These are phyloP conservation scores for Palaemon carinicauda DNA, from an alignment of 1,140 invertebrate species.

Conservation along the genomic window DNA sequence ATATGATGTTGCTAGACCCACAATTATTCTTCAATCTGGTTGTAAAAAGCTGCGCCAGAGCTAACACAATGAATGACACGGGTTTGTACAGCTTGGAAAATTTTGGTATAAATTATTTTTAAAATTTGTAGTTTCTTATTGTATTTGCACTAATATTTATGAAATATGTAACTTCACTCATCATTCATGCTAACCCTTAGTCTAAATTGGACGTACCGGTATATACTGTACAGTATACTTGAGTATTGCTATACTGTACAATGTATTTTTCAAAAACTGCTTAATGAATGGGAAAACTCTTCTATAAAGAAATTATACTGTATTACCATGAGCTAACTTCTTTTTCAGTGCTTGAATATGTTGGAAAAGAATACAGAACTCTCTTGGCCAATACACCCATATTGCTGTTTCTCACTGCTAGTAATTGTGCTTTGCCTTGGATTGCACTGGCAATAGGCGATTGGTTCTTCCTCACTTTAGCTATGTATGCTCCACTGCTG, in stretches of 20 bases:
- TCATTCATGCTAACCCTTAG: too few species aligned
- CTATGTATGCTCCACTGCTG: background rate
- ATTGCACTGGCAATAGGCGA: background rate
- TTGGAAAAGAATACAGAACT: constrained; percentile 1
- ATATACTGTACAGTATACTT: too few species aligned
- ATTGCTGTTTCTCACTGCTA: background rate
- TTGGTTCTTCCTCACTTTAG: constrained; percentile 15
- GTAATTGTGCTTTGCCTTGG: constrained; percentile 23
- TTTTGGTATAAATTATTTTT: too few species aligned
- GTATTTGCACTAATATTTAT: too few species aligned
- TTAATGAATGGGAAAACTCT: background rate
- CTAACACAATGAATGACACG: too few species aligned
- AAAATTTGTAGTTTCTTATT: too few species aligned
- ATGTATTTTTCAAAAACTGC: too few species aligned
- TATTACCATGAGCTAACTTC: background rate
- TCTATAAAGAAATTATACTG: background rate
- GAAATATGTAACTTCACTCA: background rate
- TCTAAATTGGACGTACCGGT: too few species aligned
- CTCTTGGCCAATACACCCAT: constrained; percentile 33
- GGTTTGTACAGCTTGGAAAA: background rate
- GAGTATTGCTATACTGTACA: too few species aligned
- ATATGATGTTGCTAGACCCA: too few species aligned
- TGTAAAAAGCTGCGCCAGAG: too few species aligned
- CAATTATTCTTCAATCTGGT: too few species aligned
- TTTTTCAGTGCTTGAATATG: constrained; percentile 26